Conservation (phyloP, 2,888 invertebrate species). For the Anarsia innoxiella region DNA sequence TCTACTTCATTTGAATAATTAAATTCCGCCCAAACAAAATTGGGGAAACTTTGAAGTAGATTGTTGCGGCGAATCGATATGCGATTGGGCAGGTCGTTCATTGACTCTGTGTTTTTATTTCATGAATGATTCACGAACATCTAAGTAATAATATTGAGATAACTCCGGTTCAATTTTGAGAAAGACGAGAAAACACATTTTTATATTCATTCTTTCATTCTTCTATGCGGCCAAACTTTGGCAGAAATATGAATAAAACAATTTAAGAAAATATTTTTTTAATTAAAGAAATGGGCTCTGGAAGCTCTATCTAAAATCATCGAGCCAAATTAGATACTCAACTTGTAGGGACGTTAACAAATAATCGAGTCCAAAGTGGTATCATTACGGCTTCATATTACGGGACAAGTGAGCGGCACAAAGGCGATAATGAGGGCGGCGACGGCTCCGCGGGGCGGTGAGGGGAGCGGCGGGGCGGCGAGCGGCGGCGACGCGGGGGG, state of each 20-base stretch:
- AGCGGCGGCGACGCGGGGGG: slow-evolving; percentile 22
- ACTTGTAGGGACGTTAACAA: slow-evolving; percentile 31
- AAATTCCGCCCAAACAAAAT: slow-evolving; percentile 23
- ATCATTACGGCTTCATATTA: slow-evolving; percentile 65
- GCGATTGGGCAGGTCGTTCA: slow-evolving; percentile 21
- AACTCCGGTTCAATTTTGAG: too few relatives aligned
- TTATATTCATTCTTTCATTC: too few relatives aligned
- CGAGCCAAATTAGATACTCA: slow-evolving; percentile 21
- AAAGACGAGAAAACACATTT: too few relatives aligned
- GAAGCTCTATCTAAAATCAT: too few relatives aligned
- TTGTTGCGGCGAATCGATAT: slow-evolving; percentile 17
- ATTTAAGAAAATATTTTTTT: slow-evolving; percentile 1
- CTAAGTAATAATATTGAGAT: too few relatives aligned
- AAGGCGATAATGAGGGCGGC: slow-evolving; percentile 72
- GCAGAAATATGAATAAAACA: too few relatives aligned
- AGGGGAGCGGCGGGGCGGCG: slow-evolving; percentile 16
- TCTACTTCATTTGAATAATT: slow-evolving; percentile 26
- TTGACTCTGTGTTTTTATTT: slow-evolving; percentile 20
- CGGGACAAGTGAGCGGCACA: slow-evolving; percentile 70
- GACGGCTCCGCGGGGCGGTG: slow-evolving; percentile 19
- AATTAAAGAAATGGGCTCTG: background rate
- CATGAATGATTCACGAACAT: slow-evolving; percentile 7
- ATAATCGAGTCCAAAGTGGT: slow-evolving; percentile 59
- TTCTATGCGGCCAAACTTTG: too few relatives aligned
- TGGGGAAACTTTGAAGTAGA: slow-evolving; percentile 22